These are phyloP conservation scores for Chaitophorus viminalis DNA, from an alignment of 2,888 invertebrate genomes.

Conservation along the genomic window DNA sequence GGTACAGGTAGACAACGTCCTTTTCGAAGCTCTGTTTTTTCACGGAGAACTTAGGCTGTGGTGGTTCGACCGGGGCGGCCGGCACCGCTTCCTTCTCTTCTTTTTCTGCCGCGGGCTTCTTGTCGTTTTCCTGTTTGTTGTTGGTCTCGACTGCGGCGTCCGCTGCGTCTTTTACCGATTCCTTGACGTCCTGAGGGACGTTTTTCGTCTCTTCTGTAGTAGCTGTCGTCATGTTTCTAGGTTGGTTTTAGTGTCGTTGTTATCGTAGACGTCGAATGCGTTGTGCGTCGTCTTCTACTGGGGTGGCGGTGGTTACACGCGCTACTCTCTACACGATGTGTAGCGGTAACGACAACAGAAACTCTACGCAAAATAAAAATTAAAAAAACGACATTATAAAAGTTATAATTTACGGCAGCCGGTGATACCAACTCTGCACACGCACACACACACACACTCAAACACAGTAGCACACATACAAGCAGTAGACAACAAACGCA, in stretches of 20 bases:
- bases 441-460: slow-evolving; percentile 2
- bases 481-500: not conserved
- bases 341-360: slow-evolving; percentile 5
- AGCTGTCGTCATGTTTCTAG: slow-evolving; percentile 68
- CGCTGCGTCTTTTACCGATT: slow-evolving; percentile 66
- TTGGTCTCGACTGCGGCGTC: slow-evolving; percentile 63
- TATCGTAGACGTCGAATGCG: not conserved
- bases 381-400: slow-evolving; percentile 19
- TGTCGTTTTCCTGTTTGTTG: slow-evolving; percentile 64
- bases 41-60: slow-evolving; percentile 76
- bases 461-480: not conserved
- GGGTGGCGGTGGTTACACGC: slow-evolving; percentile 10
- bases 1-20: slow-evolving; percentile 93
- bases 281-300: not conserved
- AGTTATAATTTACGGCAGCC: slow-evolving; percentile 6
- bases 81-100: slow-evolving; percentile 64
- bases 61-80: slow-evolving; percentile 64
- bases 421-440: not conserved
- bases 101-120: slow-evolving; percentile 63
- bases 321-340: slow-evolving; percentile 13
- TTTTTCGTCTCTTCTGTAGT: slow-evolving; percentile 73
- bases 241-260: not conserved
- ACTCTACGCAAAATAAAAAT: slow-evolving; percentile 34
- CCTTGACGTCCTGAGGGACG: slow-evolving; percentile 69
- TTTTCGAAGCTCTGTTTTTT: slow-evolving; percentile 90